Conservation (phyloP, 2,113 vertebrate genomes). For the Malaclemys terrapin region DNA sequence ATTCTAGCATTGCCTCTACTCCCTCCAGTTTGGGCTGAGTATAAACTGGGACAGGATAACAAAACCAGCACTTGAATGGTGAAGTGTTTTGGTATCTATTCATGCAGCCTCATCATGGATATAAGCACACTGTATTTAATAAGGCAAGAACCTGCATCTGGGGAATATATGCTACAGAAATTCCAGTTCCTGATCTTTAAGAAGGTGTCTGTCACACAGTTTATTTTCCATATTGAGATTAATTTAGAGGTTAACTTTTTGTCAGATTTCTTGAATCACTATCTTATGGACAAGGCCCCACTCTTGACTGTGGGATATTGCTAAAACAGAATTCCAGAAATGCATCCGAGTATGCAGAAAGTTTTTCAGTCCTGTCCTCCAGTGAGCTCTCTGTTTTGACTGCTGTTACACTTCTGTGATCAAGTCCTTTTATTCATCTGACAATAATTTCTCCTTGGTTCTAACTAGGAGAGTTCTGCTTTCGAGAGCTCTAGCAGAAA, state of each 20-base stretch:
- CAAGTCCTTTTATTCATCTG: not conserved
- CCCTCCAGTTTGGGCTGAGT: not conserved
- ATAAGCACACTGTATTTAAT: not conserved
- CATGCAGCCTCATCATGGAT: not conserved
- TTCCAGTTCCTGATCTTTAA: not conserved
- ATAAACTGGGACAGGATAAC: not conserved
- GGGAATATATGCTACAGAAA: not conserved
- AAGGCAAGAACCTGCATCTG: not conserved
- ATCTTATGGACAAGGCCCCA: not conserved
- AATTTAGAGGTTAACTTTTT: not conserved
- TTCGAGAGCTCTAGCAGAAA: constrained; percentile 13
- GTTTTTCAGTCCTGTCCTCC: not conserved
- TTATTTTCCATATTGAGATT: constrained; percentile 49
- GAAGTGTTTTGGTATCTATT: not conserved
- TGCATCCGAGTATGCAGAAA: not conserved
- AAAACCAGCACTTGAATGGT: not conserved
- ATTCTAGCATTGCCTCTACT: not conserved
- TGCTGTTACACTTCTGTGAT: not conserved
- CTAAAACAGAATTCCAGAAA: constrained; percentile 7
- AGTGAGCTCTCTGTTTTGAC: not conserved
- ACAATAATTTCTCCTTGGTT: constrained; percentile 25
- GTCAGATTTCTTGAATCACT: not conserved
- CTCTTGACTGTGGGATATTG: not conserved
- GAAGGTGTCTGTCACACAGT: not conserved
- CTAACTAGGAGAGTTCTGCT: constrained; percentile 4